Percentiles rank a stretch among this genome's conserved stretches.
Evolutionary conservation across 2,888 invertebrate genomes (phyloP).

Genomic region (Strigamia transsilvanica): DNA sequence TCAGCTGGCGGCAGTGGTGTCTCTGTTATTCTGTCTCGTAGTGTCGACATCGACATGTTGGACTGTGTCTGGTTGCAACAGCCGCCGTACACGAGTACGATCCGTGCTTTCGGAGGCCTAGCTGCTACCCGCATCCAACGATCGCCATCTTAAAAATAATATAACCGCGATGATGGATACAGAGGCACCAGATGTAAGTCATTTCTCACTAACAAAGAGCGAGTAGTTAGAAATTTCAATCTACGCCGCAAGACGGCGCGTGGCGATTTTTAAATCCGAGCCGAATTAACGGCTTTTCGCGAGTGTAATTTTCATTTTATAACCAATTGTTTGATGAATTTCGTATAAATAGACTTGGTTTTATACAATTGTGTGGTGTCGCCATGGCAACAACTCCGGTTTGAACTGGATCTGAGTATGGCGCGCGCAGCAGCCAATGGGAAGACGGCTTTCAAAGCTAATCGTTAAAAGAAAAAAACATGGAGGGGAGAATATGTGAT

Average conservation of each 20-base stretch:
- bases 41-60: slow-evolving; percentile 20
- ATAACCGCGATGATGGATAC: not conserved
- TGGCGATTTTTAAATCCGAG: not conserved
- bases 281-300: not conserved
- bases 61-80: not conserved
- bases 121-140: not conserved
- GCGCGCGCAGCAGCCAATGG: not conserved
- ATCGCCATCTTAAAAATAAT: not conserved
- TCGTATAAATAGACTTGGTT: not conserved
- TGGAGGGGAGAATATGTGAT: not conserved
- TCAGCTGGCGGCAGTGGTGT: slow-evolving; percentile 24
- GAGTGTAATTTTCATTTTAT: not conserved
- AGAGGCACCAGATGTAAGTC: slow-evolving; percentile 2
- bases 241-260: not conserved
- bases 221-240: not conserved
- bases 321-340: not conserved
- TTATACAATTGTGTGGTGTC: not conserved
- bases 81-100: not conserved
- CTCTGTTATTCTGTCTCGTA: slow-evolving; percentile 5
- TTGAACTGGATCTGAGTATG: slow-evolving; percentile 27
- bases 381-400: slow-evolving; percentile 27
- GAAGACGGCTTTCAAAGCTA: not conserved
- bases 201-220: not conserved
- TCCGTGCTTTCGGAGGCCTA: not conserved
- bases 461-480: slow-evolving; percentile 6